Base-by-base conservation (phyloP, 2,888 invertebrate species). In the Dicyrtomina minuta region DNA sequence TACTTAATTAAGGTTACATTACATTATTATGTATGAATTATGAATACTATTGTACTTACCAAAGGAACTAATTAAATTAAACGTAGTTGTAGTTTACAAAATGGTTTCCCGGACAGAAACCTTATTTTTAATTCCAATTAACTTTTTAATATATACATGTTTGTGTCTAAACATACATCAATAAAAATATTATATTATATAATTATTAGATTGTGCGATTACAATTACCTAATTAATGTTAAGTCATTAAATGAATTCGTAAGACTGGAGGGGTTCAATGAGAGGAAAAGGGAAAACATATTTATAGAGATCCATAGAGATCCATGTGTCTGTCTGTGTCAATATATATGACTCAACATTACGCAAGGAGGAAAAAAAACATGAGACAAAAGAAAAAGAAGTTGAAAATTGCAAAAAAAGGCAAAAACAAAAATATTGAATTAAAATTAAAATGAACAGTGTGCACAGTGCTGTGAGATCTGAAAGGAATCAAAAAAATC, bases 71-170 rank as follows among this genome's bases (percentile, higher is more conserved):
- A 60, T 60, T 22, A 43, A 20, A 60, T 60, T 22, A 43, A 22
- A 43, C 20, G 22, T 43, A 60, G 22, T 43, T 60, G n/a, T 60
- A 60, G 43, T 44, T 20, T 22, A 60, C 24, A 20, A 60, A 60
- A 60, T 60, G 59, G 61, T 61, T 61, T 61, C 61, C 46, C 24
- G 61, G 61, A 61, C 61, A 61, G 61, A 61, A 61, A 61, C 61
- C 46, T 61, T 61, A 61, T 61, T 61, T 61, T 61, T 22, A 61
- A 61, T 61, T 61, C 61, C 44, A 61, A 44, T 43, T 61, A 26
- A 61, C 44, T 61, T 44, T 61, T 61, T 43, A 60, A 60, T 51
- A 46, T 46, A 15, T 55, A 46, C 27, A 61, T 61, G 61, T 61
- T 26, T 44, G 61, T 61, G 46, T 61, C 46, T 26, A 55, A 44